Evolutionary conservation across 35 echinoderm and acorn worm genomes (phyloP).

Genomic region (Amphiura filiformis): DNA sequence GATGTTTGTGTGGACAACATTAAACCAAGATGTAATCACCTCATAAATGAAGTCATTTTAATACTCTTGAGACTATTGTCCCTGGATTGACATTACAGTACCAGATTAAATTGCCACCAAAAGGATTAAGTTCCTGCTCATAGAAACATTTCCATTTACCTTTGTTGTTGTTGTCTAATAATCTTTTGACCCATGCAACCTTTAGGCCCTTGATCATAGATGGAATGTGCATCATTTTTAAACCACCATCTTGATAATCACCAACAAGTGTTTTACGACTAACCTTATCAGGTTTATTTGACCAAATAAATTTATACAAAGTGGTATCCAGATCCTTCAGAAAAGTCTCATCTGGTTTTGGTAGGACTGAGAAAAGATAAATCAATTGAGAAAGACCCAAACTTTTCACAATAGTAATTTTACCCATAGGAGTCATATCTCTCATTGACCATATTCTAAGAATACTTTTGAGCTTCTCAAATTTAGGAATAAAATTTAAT

Average conservation of each 20-base stretch:
- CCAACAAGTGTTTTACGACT: conserved; percentile 9
- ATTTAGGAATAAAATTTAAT: conserved; percentile 18
- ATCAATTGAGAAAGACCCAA: conserved; percentile 31
- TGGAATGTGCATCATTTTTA: conserved; percentile 21
- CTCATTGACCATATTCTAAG: conserved; percentile 21
- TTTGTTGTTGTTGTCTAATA: conserved; percentile 5
- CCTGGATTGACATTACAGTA: conserved; percentile 10
- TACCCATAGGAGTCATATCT: conserved; percentile 20
- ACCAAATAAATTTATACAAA: conserved; percentile 51
- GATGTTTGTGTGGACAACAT: too few relatives aligned
- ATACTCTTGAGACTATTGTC: background rate
- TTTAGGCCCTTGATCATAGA: conserved; percentile 11
- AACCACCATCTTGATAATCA: conserved; percentile 14
- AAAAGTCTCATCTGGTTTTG: conserved; percentile 6
- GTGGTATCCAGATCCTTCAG: background rate
- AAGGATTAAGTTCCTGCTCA: background rate
- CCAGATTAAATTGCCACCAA: conserved; percentile 25
- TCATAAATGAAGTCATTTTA: background rate
- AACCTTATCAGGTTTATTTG: conserved; percentile 20
- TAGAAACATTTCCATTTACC: conserved; percentile 20
- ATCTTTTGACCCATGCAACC: conserved; percentile 10
- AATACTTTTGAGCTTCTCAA: conserved; percentile 1
- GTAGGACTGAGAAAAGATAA: conserved; percentile 24
- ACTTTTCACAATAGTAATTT: conserved; percentile 34
- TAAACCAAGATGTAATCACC: too few relatives aligned